Evolutionary conservation across 2,797 vertebrate genomes (phyloP).

Genomic region (Tamandua tetradactyla): DNA sequence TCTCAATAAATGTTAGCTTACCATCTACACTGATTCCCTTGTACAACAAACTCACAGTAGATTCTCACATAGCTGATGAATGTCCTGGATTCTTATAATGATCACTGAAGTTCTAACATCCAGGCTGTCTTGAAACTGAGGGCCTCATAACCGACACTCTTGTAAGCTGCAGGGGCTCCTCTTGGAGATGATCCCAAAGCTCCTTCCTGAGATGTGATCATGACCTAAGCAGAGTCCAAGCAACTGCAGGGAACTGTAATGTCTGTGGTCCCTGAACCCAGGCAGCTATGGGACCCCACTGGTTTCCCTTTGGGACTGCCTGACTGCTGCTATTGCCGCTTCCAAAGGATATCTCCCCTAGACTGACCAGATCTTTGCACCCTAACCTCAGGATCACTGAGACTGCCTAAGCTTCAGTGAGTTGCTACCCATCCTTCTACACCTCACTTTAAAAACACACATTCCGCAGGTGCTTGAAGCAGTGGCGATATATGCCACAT

Average conservation of each 20-base stretch:
- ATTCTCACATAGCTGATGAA: neutral
- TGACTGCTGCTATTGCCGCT: neutral
- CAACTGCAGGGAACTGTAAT: neutral
- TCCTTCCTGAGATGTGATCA: neutral
- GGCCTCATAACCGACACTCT: neutral
- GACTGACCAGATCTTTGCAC: neutral
- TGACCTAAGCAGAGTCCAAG: neutral
- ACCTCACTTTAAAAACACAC: neutral
- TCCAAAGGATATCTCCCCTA: neutral
- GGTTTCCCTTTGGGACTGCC: conserved; percentile 57
- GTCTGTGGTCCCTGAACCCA: neutral
- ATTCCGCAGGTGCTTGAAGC: neutral
- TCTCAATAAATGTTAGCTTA: neutral
- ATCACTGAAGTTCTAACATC: neutral
- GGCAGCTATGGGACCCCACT: neutral
- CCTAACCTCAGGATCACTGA: neutral
- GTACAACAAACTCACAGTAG: neutral
- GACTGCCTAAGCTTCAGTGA: neutral
- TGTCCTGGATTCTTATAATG: neutral
- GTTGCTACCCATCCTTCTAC: neutral
- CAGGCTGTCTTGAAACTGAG: neutral
- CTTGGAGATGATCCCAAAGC: neutral
- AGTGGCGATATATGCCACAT: neutral
- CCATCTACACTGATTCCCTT: neutral
- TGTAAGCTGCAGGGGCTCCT: neutral